phyloP scores from a whole-genome alignment of 1,140 invertebrate species.

The Limonius californicus region DNA sequence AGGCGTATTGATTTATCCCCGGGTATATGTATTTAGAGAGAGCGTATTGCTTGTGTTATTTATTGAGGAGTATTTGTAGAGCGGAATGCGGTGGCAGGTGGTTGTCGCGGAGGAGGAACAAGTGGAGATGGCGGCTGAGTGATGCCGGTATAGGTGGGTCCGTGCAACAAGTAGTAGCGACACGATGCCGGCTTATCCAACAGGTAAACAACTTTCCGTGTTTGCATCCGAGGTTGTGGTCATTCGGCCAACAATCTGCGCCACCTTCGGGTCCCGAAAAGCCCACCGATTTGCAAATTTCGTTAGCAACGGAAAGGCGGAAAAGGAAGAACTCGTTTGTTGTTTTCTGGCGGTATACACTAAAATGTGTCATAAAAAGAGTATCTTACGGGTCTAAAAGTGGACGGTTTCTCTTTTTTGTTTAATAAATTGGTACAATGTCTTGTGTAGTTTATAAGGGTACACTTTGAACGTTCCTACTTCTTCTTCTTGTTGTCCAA shows the following conservation, averaged over 20 bases:
- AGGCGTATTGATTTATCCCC: background rate
- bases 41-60: constrained; percentile 9
- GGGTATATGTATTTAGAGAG: constrained; percentile 2
- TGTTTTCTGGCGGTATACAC: background rate
- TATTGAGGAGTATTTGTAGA: constrained; percentile 1
- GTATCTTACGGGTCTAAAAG: background rate
- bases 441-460: too few relatives aligned
- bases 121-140: constrained; percentile 33
- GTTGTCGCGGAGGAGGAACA: constrained; percentile 37
- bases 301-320: background rate
- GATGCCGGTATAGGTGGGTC: constrained; percentile 36
- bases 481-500: too few relatives aligned
- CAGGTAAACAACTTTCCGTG: constrained; percentile 34
- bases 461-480: too few relatives aligned
- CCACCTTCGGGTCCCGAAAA: background rate
- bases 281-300: background rate
- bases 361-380: background rate
- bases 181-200: constrained; percentile 37
- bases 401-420: constrained; percentile 5
- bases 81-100: constrained; percentile 35
- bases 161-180: constrained; percentile 43
- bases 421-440: background rate
- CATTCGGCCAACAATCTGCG: background rate
- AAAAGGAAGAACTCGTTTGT: background rate
- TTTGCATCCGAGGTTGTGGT: background rate